Percentiles rank a stretch among this genome's conserved stretches.
Evolutionary conservation across 2,113 vertebrate genomes (phyloP).

Genomic region (Sardina pilchardus): DNA sequence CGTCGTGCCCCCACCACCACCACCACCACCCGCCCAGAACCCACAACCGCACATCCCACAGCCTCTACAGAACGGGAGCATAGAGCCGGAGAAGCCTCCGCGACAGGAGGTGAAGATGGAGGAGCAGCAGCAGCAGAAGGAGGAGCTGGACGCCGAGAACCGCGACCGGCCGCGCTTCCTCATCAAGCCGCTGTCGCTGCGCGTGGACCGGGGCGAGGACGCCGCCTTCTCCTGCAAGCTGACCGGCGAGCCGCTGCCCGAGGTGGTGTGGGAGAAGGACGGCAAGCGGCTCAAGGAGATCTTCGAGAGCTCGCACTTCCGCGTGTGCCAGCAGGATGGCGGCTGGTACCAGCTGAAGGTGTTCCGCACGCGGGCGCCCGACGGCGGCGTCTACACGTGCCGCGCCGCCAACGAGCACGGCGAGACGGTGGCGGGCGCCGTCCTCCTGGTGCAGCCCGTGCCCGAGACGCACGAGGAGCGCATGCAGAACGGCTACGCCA

Average conservation of each 20-base stretch:
- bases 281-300: conserved; percentile 83
- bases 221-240: conserved; percentile 82
- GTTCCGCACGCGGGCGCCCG: conserved; percentile 74
- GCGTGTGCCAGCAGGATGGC: conserved; percentile 64
- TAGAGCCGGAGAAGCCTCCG: not conserved
- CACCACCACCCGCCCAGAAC: not conserved
- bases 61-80: not conserved
- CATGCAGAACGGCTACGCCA: conserved; percentile 44
- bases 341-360: conserved; percentile 84
- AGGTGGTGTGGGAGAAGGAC: conserved; percentile 87
- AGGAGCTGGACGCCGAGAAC: not conserved
- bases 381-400: conserved; percentile 90
- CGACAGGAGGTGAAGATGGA: not conserved
- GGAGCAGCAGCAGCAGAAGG: conserved; percentile 33
- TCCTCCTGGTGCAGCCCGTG: conserved; percentile 81
- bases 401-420: conserved; percentile 76
- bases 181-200: conserved; percentile 77
- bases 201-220: conserved; percentile 80
- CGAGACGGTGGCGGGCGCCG: conserved; percentile 79
- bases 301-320: conserved; percentile 88
- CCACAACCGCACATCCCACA: not conserved
- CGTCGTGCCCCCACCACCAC: conserved; percentile 26
- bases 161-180: conserved; percentile 75
- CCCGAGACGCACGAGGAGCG: conserved; percentile 45
- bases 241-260: conserved; percentile 74